Evolutionary conservation across 2,797 vertebrate genomes (phyloP).

Genomic region (Neostethus bicornis): DNA sequence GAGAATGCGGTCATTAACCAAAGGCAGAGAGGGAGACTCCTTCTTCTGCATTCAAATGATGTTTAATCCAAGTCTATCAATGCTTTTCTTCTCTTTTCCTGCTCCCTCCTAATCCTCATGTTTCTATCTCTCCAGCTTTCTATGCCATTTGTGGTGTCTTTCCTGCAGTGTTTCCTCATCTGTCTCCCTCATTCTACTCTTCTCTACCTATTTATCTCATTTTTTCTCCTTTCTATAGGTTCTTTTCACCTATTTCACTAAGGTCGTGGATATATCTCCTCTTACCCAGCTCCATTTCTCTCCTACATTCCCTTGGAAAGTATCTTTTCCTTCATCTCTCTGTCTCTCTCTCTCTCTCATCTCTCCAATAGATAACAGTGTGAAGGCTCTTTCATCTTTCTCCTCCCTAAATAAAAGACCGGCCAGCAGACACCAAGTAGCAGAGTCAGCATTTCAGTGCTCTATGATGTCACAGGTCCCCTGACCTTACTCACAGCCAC

Average conservation of each 20-base stretch:
- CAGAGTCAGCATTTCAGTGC: slow-evolving; percentile 80
- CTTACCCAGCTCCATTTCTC: slow-evolving; percentile 19
- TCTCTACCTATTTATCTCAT: slow-evolving; percentile 57
- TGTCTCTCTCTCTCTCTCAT: slow-evolving; percentile 60
- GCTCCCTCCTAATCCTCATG: slow-evolving; percentile 41
- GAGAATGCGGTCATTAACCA: slow-evolving; percentile 63
- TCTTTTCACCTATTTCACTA: slow-evolving; percentile 61
- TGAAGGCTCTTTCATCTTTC: slow-evolving; percentile 67
- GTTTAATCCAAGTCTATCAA: slow-evolving; percentile 61
- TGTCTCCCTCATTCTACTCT: slow-evolving; percentile 54
- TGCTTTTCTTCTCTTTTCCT: slow-evolving; percentile 45
- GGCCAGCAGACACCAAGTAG: slow-evolving; percentile 71
- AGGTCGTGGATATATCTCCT: slow-evolving; percentile 65
- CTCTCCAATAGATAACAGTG: slow-evolving; percentile 67
- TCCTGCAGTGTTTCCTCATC: slow-evolving; percentile 50
- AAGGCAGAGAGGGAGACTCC: slow-evolving; percentile 50
- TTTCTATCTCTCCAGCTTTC: slow-evolving; percentile 24
- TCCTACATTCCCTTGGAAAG: slow-evolving; percentile 29
- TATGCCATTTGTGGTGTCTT: slow-evolving; percentile 41
- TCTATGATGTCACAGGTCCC: slow-evolving; percentile 77
- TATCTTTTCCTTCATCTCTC: slow-evolving; percentile 50
- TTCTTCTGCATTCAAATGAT: slow-evolving; percentile 68
- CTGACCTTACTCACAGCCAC: too few relatives aligned
- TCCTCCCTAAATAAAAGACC: slow-evolving; percentile 72
- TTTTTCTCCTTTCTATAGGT: slow-evolving; percentile 49